Evolutionary conservation across 2,888 invertebrate genomes (phyloP).

Genomic region (Oligia latruncula): DNA sequence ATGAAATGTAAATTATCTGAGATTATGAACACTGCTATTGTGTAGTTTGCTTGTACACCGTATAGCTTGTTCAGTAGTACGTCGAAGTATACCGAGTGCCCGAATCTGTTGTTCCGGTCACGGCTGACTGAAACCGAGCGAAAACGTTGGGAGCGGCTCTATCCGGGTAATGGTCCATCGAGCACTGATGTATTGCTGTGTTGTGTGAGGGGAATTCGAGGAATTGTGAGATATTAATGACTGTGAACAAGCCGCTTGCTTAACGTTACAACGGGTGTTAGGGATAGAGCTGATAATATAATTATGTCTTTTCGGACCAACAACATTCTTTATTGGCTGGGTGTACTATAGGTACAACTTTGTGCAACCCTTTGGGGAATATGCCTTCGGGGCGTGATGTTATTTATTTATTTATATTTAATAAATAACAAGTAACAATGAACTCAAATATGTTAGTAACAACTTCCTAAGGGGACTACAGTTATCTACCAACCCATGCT

Average conservation of each 20-base stretch:
- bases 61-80: background rate
- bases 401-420: too few species aligned
- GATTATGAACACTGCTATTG: background rate
- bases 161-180: slow-evolving; percentile 40
- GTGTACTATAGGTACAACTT: too few species aligned
- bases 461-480: too few species aligned
- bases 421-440: too few species aligned
- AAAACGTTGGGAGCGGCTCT: slow-evolving; percentile 29
- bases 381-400: too few species aligned
- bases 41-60: background rate
- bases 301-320: background rate
- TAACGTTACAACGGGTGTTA: background rate
- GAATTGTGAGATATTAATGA: slow-evolving; percentile 26
- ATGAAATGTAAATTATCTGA: background rate
- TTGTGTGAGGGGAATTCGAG: slow-evolving; percentile 33
- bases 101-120: slow-evolving; percentile 47
- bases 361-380: too few species aligned
- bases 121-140: slow-evolving; percentile 28
- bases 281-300: background rate
- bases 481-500: too few species aligned
- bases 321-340: background rate
- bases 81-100: slow-evolving; percentile 7
- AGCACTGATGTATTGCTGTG: slow-evolving; percentile 40
- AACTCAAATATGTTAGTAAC: too few species aligned
- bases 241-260: slow-evolving; percentile 20